A percentile compares a stretch with the other conserved stretches of the same genome.
These are phyloP conservation scores for Epizoanthus ramosus DNA, from an alignment of 92 coral and sea anemone genomes.

Conservation along the genomic window DNA sequence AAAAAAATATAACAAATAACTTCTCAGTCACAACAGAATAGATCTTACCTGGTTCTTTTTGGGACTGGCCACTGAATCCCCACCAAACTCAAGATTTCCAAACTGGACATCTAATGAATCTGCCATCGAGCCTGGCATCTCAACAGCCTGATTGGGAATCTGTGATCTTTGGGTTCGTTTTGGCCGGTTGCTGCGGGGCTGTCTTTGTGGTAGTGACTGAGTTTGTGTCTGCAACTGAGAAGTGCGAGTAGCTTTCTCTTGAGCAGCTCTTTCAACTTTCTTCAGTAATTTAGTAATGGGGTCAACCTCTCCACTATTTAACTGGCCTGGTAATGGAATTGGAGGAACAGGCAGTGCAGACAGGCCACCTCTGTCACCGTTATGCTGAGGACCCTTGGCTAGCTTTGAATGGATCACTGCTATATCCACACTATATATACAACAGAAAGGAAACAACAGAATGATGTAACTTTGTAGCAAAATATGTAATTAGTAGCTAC, in stretches of 20 bases:
- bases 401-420: conserved; percentile 87
- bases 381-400: conserved; percentile 61
- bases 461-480: too few species aligned
- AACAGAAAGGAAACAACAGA: not conserved
- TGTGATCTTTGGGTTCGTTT: conserved; percentile 80
- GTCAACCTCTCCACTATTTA: conserved; percentile 43
- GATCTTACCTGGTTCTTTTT: conserved; percentile 59
- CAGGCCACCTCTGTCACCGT: conserved; percentile 47
- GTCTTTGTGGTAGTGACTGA: conserved; percentile 70
- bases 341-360: conserved; percentile 61
- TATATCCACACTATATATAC: conserved; percentile 77
- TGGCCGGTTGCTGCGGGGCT: conserved; percentile 62
- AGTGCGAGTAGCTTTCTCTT: conserved; percentile 37
- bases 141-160: conserved; percentile 95
- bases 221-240: conserved; percentile 43
- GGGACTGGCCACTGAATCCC: conserved; percentile 76
- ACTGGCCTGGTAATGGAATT: conserved; percentile 77
- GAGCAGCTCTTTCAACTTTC: conserved; percentile 59
- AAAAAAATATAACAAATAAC: not conserved
- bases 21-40: not conserved
- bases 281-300: conserved; percentile 73
- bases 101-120: conserved; percentile 99
- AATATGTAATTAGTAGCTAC: too few species aligned
- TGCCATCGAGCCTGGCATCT: conserved; percentile 94
- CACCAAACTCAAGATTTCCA: conserved; percentile 97